These are phyloP conservation scores for Homarus gammarus DNA, from an alignment of 2,888 invertebrate species.

Conservation along the genomic window DNA sequence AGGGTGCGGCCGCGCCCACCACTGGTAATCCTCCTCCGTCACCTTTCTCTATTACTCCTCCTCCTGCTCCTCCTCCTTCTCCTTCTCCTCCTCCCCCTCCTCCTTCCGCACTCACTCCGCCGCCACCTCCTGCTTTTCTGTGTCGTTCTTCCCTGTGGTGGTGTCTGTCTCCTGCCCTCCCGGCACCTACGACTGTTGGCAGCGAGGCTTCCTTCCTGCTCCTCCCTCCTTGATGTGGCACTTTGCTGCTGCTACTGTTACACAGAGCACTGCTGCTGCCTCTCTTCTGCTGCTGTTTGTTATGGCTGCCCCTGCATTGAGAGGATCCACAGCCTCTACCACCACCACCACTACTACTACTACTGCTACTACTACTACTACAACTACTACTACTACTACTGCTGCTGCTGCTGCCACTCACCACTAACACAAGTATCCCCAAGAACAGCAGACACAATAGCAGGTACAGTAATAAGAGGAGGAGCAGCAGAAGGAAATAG, in stretches of 20 bases:
- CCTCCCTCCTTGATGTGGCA: conserved; percentile 9
- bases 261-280: conserved; percentile 7
- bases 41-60: conserved; percentile 15
- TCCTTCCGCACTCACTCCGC: background rate
- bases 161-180: conserved; percentile 24
- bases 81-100: conserved; percentile 17
- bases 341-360: conserved; percentile 6
- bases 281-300: conserved; percentile 1
- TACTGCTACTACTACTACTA: background rate
- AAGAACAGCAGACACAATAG: conserved; percentile 5
- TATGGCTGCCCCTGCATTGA: too few species aligned
- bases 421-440: conserved; percentile 33
- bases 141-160: background rate
- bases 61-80: conserved; percentile 6
- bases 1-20: background rate
- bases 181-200: conserved; percentile 34
- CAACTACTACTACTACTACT: conserved; percentile 12
- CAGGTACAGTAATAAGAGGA: conserved; percentile 11
- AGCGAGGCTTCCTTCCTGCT: conserved; percentile 40
- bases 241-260: background rate
- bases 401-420: background rate
- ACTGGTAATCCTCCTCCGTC: conserved; percentile 19
- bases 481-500: conserved; percentile 20
- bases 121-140: background rate
- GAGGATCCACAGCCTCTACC: background rate